Base-by-base conservation (phyloP, 2,888 invertebrate genomes). In the Anarsia innoxiella region DNA sequence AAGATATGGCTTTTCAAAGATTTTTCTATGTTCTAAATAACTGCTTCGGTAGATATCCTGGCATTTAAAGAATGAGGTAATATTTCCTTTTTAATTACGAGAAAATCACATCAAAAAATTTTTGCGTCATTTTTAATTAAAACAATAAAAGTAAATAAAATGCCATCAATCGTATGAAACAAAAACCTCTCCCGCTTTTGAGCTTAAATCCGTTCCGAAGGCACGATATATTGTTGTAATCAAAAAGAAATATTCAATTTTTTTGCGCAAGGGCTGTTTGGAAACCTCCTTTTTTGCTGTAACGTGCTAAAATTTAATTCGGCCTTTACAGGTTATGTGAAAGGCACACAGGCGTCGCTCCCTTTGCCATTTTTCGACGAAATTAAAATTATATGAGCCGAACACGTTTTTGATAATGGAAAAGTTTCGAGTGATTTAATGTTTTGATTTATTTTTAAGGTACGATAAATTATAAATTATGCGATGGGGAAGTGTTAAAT, bases 221-320 rank as follows among this genome's bases (percentile, higher is more conserved):
- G 67, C 64, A 68, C 71, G 74, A 79, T 79, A 76, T 80, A 83
- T 82, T 80, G 80, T 82, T 80, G 79, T 83, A 83, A 83, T 83
- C 79, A 83, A 83, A 83, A 83, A 80, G 82, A 83, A 79, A 83
- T 83, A 83, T 80, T 73, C 78, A 59, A 78, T 76, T 80, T 79
- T 80, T 72, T 67, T 60, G n/a, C 46, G 59, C 58, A 76, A 77
- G 74, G 80, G 79, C 66, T 70, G 69, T 74, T 65, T 62, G 63
- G 57, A 51, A 51, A 55, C 62, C 64, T 72, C 67, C 70, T 65
- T 65, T 73, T 72, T 71, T 66, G 61, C 56, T 63, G 60, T 65
- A 66, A 76, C 80, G 80, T 82, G 82, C 70, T 83, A 82, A 82
- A 83, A 82, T 80, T 80, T 82, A 73, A 83, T 80, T 75, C 66